Evolutionary conservation across 2,888 invertebrate species (phyloP), one percentile per base, ranked within the genome.

Genomic region (Nemapogon koenigi): DNA sequence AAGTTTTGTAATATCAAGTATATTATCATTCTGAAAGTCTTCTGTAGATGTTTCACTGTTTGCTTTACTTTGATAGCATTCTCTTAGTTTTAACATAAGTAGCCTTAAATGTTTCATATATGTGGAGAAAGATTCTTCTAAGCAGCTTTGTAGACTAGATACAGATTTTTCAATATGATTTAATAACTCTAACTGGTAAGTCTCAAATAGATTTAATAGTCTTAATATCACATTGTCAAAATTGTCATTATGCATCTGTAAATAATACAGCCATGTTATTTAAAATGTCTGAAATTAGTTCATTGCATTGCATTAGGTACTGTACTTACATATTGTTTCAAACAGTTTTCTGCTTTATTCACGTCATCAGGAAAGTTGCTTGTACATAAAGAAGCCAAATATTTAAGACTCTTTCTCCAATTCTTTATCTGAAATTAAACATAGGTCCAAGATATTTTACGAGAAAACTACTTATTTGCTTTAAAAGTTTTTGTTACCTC

Each of bases 241-340:
- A 35, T 52, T 55, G 19, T 71, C 70, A 31, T 44, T 55, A 44
- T 61, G 57, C 50, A 71, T 59, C 71, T 71, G 49, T n/a, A 59
- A 60, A 10, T 38, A 13, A 10, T n/a, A n/a, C n/a, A n/a, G n/a
- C n/a, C n/a, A n/a, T n/a, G n/a, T n/a, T n/a, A n/a, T n/a, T n/a
- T n/a, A n/a, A n/a, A n/a, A n/a, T n/a, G n/a, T n/a, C n/a, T n/a
- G n/a, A n/a, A n/a, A n/a, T n/a, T n/a, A n/a, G n/a, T n/a, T n/a
- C n/a, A n/a, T n/a, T n/a, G n/a, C n/a, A n/a, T 4, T 19, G 3
- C 11, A 35, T n/a, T 30, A 26, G 4, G 15, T 25, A n/a, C 18
- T 16, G 19, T 29, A 58, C 67, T 58, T 44, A 69, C 69, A 44
- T 60, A 59, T 39, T 57, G 47, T 1, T 63, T 52, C 2, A 69